Evolutionary conservation across 1,140 invertebrate genomes (phyloP).

Genomic region (Metaphire vulgaris): DNA sequence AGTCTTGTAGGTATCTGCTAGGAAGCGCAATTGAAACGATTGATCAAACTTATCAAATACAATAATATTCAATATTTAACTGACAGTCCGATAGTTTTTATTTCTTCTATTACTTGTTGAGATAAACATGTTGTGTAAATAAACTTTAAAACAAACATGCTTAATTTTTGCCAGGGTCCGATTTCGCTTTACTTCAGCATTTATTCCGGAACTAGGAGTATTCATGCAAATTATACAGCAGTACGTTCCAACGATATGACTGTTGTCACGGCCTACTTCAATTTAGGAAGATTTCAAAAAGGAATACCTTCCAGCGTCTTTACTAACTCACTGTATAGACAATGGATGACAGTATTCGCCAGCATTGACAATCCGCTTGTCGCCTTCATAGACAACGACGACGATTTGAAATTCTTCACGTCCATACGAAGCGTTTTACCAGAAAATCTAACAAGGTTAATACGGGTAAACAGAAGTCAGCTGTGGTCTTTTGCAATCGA

Average conservation of each 20-base stretch:
- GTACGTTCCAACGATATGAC: slow-evolving; percentile 35
- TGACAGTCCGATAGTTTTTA: too few species aligned
- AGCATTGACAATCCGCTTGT: slow-evolving; percentile 22
- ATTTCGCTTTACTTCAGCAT: too few species aligned
- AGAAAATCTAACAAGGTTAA: slow-evolving; percentile 32
- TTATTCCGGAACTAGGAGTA: too few species aligned
- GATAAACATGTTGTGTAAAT: too few species aligned
- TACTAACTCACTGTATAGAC: slow-evolving; percentile 5
- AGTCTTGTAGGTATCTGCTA: too few species aligned
- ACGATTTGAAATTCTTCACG: slow-evolving; percentile 20
- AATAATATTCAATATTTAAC: too few species aligned
- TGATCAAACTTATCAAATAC: too few species aligned
- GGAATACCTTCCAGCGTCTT: slow-evolving; percentile 3
- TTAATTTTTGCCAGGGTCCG: too few species aligned
- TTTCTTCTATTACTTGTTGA: too few species aligned
- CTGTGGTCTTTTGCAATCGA: slow-evolving; percentile 38
- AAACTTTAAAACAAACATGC: too few species aligned
- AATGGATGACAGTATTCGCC: slow-evolving; percentile 25
- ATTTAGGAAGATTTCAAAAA: slow-evolving; percentile 39
- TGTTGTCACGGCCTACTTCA: slow-evolving; percentile 38
- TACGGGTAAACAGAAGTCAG: slow-evolving; percentile 32
- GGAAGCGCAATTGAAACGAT: too few species aligned
- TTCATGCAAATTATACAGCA: too few species aligned
- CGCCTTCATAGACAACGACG: slow-evolving; percentile 16
- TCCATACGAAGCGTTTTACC: slow-evolving; percentile 8